Evolutionary conservation across 2,797 vertebrate genomes (phyloP).

Genomic region (Sebastes vulpes): DNA sequence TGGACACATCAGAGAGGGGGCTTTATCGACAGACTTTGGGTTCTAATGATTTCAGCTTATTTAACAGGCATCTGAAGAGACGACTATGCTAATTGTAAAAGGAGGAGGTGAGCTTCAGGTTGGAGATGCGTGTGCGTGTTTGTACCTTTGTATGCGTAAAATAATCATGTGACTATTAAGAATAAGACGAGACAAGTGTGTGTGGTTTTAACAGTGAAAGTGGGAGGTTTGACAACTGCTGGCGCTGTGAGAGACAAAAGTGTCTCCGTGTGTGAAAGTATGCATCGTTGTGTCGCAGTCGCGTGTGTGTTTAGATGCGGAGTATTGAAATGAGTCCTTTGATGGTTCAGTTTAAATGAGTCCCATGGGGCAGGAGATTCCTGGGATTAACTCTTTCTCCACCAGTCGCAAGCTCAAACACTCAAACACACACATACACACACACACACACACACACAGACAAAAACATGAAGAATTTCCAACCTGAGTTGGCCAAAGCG

Average conservation of each 20-base stretch:
- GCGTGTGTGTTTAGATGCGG: slow-evolving; percentile 25
- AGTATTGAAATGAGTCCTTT: slow-evolving; percentile 86
- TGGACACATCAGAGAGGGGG: slow-evolving; percentile 93
- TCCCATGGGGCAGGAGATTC: slow-evolving; percentile 71
- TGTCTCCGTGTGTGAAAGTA: background rate
- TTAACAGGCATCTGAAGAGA: slow-evolving; percentile 96
- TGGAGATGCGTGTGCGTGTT: slow-evolving; percentile 22
- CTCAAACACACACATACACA: background rate
- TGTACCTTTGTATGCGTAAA: slow-evolving; percentile 3
- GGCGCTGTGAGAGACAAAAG: background rate
- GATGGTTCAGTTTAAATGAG: slow-evolving; percentile 88
- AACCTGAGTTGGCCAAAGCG: slow-evolving; percentile 99
- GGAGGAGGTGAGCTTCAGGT: slow-evolving; percentile 56
- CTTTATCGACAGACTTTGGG: slow-evolving; percentile 94
- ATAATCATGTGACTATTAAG: background rate
- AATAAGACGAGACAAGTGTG: background rate
- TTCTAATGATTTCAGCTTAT: slow-evolving; percentile 96
- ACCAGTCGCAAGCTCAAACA: slow-evolving; percentile 6
- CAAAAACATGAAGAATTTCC: slow-evolving; percentile 60
- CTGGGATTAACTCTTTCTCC: slow-evolving; percentile 78
- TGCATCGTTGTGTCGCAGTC: slow-evolving; percentile 6
- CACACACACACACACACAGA: slow-evolving; percentile 2
- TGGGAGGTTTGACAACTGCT: background rate
- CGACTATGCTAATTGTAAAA: slow-evolving; percentile 96
- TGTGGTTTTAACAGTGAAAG: slow-evolving; percentile 1